Evolutionary conservation across 2,797 vertebrate species (phyloP), one percentile per base, ranked within the genome.

Genomic region (Rousettus madagascariensis): DNA sequence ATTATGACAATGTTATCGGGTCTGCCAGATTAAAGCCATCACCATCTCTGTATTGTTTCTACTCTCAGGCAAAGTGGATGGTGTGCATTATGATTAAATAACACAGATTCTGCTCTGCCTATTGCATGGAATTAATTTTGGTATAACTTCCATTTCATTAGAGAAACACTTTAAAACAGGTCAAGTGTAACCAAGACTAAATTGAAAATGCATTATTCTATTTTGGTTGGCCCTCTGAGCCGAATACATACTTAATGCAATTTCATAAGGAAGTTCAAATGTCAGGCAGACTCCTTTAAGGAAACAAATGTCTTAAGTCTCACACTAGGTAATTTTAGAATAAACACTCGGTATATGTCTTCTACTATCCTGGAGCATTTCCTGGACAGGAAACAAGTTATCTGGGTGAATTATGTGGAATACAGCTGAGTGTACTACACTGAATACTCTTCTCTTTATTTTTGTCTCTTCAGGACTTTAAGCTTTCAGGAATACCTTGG

Each of bases 231-330:
- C 12, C 72, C 71, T 86, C 90, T 7, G 78, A 98, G 95, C 43
- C 63, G 36, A 33, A 94, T 85, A 85, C 51, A 94, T 19, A 90
- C 87, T 96, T 94, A 96, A 97, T 78, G 53, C 5, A 95, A 91
- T 97, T 98, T 97, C 90, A 93, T 89, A 97, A 89, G 91, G 93
- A 98, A 97, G 59, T 95, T 96, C 91, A 97, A 83, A 95, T 97
- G 96, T 96, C 46, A 84, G 74, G 63, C n/a, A 95, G 65, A 90
- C 9, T 80, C 91, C 92, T 97, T 97, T 86, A 93, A 68, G 71
- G 89, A 97, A 97, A 97, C 91, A 95, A 96, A 97, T 95, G 95
- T 80, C 96, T 89, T 46, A 79, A 95, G 63, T 92, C 24, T 85
- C n/a, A 79, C 7, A 65, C 94, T 78, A 93, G 72, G 69, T 86